Conservation (phyloP, 2,888 invertebrate species). For the Notodonta ziczac region DNA sequence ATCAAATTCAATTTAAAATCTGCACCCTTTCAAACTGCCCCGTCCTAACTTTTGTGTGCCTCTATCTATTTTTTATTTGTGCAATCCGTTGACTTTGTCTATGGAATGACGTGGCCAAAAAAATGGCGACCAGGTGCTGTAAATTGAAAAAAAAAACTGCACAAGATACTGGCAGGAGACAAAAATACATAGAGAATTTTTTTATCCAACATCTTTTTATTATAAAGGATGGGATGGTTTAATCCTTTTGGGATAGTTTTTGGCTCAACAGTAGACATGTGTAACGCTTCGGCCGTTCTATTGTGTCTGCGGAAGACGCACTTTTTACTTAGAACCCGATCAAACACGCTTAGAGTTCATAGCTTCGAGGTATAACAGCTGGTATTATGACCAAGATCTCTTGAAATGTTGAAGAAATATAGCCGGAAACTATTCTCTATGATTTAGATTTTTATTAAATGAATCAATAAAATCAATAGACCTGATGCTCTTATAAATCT, state of each 20-base stretch:
- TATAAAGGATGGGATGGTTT: constrained; percentile 33
- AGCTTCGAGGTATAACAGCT: constrained; percentile 36
- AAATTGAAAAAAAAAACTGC: constrained; percentile 50
- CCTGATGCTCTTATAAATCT: too few relatives aligned
- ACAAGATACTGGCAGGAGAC: constrained; percentile 44
- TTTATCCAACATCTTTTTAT: background rate
- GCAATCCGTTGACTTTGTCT: constrained; percentile 62
- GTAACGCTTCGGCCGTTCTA: constrained; percentile 64
- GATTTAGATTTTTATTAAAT: too few relatives aligned
- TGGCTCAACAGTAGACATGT: constrained; percentile 62
- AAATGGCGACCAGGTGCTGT: constrained; percentile 69
- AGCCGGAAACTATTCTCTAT: too few relatives aligned
- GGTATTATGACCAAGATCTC: constrained; percentile 12
- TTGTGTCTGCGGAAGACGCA: constrained; percentile 46
- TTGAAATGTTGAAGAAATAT: background rate
- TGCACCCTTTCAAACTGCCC: constrained; percentile 60
- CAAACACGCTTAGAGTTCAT: constrained; percentile 41
- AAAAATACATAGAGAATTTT: constrained; percentile 21
- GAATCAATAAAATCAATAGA: too few relatives aligned
- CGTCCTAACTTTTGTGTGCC: constrained; percentile 44
- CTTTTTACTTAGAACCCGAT: constrained; percentile 40
- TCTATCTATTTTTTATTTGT: constrained; percentile 64
- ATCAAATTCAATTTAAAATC: constrained; percentile 66
- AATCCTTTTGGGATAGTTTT: constrained; percentile 61
- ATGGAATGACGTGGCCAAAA: constrained; percentile 64